Evolutionary conservation across 2,888 invertebrate species (phyloP).

Genomic region (Ctenicera cuprea): DNA sequence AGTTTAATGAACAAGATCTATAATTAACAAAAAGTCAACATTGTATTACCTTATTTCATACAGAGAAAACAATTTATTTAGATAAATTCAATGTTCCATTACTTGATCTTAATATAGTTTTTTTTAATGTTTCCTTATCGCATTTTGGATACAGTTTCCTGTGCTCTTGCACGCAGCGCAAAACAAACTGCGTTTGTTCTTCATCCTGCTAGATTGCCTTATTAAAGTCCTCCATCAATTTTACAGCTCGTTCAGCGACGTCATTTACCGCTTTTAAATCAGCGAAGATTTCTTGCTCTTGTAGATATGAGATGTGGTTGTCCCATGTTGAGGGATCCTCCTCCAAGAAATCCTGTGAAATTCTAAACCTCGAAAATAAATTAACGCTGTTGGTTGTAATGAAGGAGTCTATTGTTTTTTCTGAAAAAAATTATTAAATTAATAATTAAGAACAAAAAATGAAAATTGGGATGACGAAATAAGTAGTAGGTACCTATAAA

Average conservation of each 20-base stretch:
- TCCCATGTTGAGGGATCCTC: conserved; percentile 39
- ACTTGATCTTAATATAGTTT: too few relatives aligned
- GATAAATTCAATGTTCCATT: too few relatives aligned
- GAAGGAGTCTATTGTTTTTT: not conserved
- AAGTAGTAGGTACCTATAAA: too few relatives aligned
- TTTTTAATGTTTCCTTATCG: conserved; percentile 15
- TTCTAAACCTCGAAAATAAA: too few relatives aligned
- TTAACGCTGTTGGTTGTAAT: too few relatives aligned
- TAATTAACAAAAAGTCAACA: too few relatives aligned
- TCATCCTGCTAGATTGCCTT: conserved; percentile 42
- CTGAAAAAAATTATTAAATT: not conserved
- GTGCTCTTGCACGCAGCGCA: conserved; percentile 28
- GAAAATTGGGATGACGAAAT: not conserved
- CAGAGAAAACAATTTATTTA: too few relatives aligned
- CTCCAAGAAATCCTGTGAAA: not conserved
- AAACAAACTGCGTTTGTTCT: conserved; percentile 46
- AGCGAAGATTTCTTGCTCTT: conserved; percentile 24
- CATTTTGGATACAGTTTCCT: conserved; percentile 9
- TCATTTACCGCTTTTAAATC: conserved; percentile 48
- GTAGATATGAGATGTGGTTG: conserved; percentile 9
- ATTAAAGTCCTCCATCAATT: conserved; percentile 51
- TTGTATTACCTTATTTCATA: too few relatives aligned
- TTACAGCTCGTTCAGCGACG: conserved; percentile 49
- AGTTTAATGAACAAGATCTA: too few relatives aligned
- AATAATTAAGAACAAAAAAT: not conserved